Evolutionary conservation across 92 coral and sea anemone genomes (phyloP), one percentile per base, ranked within the genome.

Genomic region (Epizoanthus fatuus): DNA sequence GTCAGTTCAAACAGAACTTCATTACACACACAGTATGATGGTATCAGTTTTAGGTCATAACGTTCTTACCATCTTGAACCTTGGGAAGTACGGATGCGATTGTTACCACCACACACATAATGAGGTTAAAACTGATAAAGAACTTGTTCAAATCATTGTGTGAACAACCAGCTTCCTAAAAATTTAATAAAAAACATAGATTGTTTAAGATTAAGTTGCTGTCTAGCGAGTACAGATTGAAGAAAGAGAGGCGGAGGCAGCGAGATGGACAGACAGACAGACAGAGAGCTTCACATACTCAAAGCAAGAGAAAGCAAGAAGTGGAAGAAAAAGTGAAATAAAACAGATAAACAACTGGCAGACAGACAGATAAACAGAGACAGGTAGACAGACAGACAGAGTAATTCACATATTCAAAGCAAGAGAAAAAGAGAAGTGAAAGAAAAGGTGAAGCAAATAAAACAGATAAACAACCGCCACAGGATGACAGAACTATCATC

Each of bases 1-100:
- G 47, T 42, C 6, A 42, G 47, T 42, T 42, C 47, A 42, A 4
- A 42, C 5, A 42, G 5, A 42, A 47, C 52, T 47, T 1, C 10
- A 47, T 47, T 47, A 47, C 52, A 40, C 76, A 71, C 15, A 10
- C 20, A 3, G 9, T 40, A 71, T 20, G 0, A 39, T 40, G 10
- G 51, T 20, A n/a, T 45, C 10, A 1, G 12, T 20, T 2, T 20
- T 14, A 11, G 5, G 77, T 15, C 37, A 14, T 14, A 0, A 25
- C 10, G n/a, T 42, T 68, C 68, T 58, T 74, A 97, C 99, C 98
- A 89, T 95, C 98, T 76, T 97, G 99, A 16, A 97, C 85, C 85
- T 86, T 97, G n/a, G 99, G 99, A n/a, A 97, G 90, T 72, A 97
- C 52, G 14, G 99, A 97, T 63, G 82, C 81, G 9, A 93, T 89